Base-by-base conservation (phyloP, 2,888 invertebrate species). In the Oscheius myriophilus region DNA sequence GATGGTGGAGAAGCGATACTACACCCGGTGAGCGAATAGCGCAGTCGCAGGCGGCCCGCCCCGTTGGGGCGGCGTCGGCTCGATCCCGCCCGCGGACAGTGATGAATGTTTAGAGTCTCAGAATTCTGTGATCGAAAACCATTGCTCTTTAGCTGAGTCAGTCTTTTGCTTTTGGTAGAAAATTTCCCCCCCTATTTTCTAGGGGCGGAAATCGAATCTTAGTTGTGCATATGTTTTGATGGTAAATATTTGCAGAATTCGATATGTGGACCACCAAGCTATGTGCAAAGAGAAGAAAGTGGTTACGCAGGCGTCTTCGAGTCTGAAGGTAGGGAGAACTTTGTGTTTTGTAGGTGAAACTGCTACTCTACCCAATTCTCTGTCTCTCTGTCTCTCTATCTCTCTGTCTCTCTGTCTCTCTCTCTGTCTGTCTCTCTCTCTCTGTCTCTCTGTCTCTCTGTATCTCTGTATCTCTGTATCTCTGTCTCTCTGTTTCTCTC, bases 231-330 rank as follows among this genome's bases (percentile, higher is more conserved):
- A 14, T 41, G n/a, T 14, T 16, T 52, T 3, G 6, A 21, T 52
- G 14, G 14, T n/a, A 25, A 54, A 54, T 3, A 21, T n/a, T 61
- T 72, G 41, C 63, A 81, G 79, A 46, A 69, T 73, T 42, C 74
- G 66, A 11, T 84, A 79, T 64, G 75, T 74, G 33, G 84, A 84
- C 61, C 78, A 84, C 69, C 84, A 84, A 64, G 83, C 82, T 9
- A 75, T 78, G 67, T 84, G 84, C 67, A 76, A 81, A 51, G 69
- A 74, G 18, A 67, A 70, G 53, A 69, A 67, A 23, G 43, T 62
- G 23, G 71, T 72, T 33, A 67, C 65, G 16, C 71, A 68, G 16
- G 64, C 72, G 0, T 71, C 78, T 3, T 71, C 65, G 16, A 52
- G 69, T n/a, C 58, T 67, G 12, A 70, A 67, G 67, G 77, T 67